Evolutionary conservation across 2,888 invertebrate species (phyloP).

Genomic region (Hydraecia micacea): DNA sequence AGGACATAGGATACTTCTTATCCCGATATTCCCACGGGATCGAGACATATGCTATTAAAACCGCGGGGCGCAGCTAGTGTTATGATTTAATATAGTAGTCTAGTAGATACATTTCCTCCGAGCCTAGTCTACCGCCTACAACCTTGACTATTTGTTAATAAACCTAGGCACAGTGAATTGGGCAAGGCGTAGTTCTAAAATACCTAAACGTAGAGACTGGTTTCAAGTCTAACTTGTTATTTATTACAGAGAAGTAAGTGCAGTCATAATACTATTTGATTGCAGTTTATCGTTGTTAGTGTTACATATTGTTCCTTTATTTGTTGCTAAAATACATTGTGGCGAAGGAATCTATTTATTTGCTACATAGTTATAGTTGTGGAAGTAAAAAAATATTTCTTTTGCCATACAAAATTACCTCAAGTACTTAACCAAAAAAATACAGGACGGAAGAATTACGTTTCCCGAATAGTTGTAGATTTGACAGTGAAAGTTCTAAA

Average conservation of each 20-base stretch:
- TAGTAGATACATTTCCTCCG: neutral
- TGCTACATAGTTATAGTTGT: neutral
- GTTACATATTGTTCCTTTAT: neutral
- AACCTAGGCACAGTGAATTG: conserved; percentile 23
- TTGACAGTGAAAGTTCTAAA: neutral
- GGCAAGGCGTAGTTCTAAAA: conserved; percentile 41
- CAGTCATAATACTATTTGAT: conserved; percentile 23
- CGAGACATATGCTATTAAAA: neutral
- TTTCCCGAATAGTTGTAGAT: neutral
- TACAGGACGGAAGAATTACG: neutral
- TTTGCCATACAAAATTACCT: neutral
- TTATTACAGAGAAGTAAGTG: conserved; percentile 24
- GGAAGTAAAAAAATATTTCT: neutral
- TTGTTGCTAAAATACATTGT: neutral
- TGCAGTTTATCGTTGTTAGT: conserved; percentile 17
- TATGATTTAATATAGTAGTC: neutral
- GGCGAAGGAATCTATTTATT: neutral
- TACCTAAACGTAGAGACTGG: conserved; percentile 46
- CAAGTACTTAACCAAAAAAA: neutral
- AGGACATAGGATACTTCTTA: neutral
- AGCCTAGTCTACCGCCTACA: conserved; percentile 16
- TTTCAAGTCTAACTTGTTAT: conserved; percentile 29
- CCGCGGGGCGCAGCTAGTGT: neutral
- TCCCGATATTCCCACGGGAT: neutral
- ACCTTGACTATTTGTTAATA: conserved; percentile 38